Conservation (phyloP, 1,140 invertebrate genomes). For the Polyergus mexicanus region DNA sequence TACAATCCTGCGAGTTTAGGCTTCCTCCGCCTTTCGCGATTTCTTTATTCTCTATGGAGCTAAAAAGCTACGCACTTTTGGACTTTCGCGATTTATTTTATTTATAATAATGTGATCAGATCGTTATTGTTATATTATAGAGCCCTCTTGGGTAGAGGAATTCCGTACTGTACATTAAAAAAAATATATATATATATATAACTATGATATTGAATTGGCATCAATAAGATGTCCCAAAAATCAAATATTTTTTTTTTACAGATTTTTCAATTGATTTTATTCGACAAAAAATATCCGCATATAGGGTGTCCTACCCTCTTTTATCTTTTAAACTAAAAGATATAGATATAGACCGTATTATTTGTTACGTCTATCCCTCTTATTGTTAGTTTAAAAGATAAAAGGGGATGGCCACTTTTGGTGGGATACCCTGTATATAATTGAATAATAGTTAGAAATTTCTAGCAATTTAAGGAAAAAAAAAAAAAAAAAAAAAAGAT, state of each 20-base stretch:
- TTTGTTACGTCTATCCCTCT: no score
- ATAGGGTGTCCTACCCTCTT: neutral
- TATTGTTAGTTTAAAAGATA: no score
- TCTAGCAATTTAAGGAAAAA: neutral
- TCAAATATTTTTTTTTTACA: no score
- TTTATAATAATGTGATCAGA: constrained; percentile 12
- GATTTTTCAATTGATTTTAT: neutral
- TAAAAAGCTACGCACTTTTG: constrained; percentile 34
- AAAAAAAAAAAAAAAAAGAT: neutral
- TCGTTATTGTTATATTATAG: constrained; percentile 37
- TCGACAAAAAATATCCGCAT: neutral
- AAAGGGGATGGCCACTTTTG: no score
- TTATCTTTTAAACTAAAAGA: no score
- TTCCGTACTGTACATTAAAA: constrained; percentile 31
- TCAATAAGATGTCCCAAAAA: neutral
- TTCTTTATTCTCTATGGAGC: constrained; percentile 34
- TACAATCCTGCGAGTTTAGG: constrained; percentile 56
- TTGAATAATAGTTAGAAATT: neutral
- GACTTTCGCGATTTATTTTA: neutral
- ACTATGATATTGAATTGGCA: neutral
- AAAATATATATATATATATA: no score
- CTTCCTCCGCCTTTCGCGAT: constrained; percentile 41
- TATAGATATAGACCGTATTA: no score
- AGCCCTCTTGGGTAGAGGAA: constrained; percentile 8
- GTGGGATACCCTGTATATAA: neutral